A percentile compares a stretch with the other conserved stretches of the same genome.
These are phyloP conservation scores for Drosophila trichaetosa DNA, from an alignment of 2,888 invertebrate genomes.

Conservation along the genomic window DNA sequence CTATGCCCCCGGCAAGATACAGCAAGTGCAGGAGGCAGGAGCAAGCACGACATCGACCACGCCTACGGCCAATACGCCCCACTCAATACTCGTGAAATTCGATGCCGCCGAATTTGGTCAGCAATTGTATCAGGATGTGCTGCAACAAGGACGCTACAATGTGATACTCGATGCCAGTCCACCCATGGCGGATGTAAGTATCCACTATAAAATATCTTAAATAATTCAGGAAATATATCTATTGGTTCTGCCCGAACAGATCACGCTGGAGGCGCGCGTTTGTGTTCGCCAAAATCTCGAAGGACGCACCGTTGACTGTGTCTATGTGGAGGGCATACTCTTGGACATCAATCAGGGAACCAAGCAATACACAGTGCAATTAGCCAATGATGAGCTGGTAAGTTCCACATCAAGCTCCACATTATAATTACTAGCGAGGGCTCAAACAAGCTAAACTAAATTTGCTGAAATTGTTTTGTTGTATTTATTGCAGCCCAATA, in stretches of 20 bases:
- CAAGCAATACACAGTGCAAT: slow-evolving; percentile 89
- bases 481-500: slow-evolving; percentile 43
- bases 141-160: slow-evolving; percentile 92
- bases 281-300: slow-evolving; percentile 90
- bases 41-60: slow-evolving; percentile 13
- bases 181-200: slow-evolving; percentile 90
- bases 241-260: slow-evolving; percentile 85
- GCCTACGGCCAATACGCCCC: slow-evolving; percentile 84
- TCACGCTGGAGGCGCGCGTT: slow-evolving; percentile 92
- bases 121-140: slow-evolving; percentile 91
- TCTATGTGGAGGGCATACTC: slow-evolving; percentile 95
- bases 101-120: slow-evolving; percentile 91
- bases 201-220: not conserved
- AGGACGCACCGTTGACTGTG: slow-evolving; percentile 87
- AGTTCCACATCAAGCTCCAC: slow-evolving; percentile 54
- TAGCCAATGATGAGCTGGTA: slow-evolving; percentile 83
- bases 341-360: slow-evolving; percentile 88
- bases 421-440: too few species aligned
- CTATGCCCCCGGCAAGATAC: slow-evolving; percentile 95
- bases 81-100: slow-evolving; percentile 92
- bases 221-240: not conserved
- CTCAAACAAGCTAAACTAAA: not conserved
- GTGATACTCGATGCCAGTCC: slow-evolving; percentile 97
- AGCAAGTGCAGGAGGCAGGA: slow-evolving; percentile 87
- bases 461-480: not conserved